Conservation (phyloP, 2,888 invertebrate genomes). For the Caenorhabditis wallacei region DNA sequence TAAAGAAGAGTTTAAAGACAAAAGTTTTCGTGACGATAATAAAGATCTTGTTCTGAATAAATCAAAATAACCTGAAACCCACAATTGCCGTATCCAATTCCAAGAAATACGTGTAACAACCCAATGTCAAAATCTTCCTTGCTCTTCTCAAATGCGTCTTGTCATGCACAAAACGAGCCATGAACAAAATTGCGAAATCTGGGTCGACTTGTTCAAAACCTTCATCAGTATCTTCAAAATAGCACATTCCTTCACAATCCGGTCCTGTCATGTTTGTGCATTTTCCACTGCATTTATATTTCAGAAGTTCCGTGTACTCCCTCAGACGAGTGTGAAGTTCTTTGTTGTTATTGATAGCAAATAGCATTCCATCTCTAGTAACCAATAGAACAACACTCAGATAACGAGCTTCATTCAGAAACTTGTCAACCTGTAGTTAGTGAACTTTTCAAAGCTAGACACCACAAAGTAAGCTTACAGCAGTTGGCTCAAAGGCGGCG, state of each 20-base stretch:
- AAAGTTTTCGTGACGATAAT: too few relatives aligned
- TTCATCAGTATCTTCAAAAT: not conserved
- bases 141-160: conserved; percentile 6
- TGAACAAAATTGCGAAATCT: not conserved
- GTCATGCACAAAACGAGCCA: not conserved
- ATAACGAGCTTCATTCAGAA: too few relatives aligned
- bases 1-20: too few relatives aligned
- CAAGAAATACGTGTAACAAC: conserved; percentile 2
- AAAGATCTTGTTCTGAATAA: too few relatives aligned
- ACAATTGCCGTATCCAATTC: conserved; percentile 19
- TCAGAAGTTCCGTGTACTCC: too few relatives aligned
- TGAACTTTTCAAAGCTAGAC: too few relatives aligned
- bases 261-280: not conserved
- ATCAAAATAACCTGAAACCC: too few relatives aligned
- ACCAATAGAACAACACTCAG: too few relatives aligned
- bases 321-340: too few relatives aligned
- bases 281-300: not conserved
- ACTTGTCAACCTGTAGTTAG: too few relatives aligned
- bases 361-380: too few relatives aligned
- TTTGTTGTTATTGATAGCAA: too few relatives aligned
- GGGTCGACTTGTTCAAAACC: not conserved
- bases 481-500: not conserved
- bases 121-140: not conserved
- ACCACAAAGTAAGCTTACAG: not conserved
- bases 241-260: not conserved